Conservation (phyloP, 2,888 invertebrate species). For the Flexamia atlantica region DNA sequence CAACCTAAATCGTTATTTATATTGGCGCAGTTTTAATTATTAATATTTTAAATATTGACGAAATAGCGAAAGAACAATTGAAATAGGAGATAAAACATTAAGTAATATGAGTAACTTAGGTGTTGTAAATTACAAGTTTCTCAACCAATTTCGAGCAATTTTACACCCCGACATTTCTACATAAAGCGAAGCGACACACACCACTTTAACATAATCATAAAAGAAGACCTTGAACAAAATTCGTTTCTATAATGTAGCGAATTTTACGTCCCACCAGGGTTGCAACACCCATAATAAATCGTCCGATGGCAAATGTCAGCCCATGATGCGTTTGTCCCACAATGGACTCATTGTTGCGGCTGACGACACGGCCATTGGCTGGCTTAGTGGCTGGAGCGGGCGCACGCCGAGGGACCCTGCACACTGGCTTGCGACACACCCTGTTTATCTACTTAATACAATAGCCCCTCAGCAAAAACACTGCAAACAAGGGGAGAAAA, state of each 20-base stretch:
- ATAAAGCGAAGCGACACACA: too few species aligned
- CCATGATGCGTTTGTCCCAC: constrained; percentile 11
- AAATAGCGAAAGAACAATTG: too few species aligned
- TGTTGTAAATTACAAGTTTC: too few species aligned
- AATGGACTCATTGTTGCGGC: constrained; percentile 33
- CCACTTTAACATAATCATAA: too few species aligned
- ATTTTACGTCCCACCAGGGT: background rate
- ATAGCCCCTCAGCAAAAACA: background rate
- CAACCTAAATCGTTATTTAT: too few species aligned
- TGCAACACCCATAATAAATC: constrained; percentile 28
- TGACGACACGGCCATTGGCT: constrained; percentile 27
- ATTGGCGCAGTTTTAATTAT: too few species aligned
- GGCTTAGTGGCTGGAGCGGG: background rate
- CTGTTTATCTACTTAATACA: constrained; percentile 1
- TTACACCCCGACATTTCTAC: too few species aligned
- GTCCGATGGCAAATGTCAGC: constrained; percentile 25
- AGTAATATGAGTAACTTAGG: too few species aligned
- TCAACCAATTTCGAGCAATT: too few species aligned
- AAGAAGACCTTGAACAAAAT: background rate
- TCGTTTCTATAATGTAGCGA: background rate
- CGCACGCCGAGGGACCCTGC: background rate
- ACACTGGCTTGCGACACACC: background rate
- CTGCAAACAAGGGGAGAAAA: constrained; percentile 6
- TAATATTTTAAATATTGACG: too few species aligned
- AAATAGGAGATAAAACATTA: too few species aligned